Evolutionary conservation across 2,888 invertebrate genomes (phyloP), one percentile per base, ranked within the genome.

Genomic region (Achlya flavicornis): DNA sequence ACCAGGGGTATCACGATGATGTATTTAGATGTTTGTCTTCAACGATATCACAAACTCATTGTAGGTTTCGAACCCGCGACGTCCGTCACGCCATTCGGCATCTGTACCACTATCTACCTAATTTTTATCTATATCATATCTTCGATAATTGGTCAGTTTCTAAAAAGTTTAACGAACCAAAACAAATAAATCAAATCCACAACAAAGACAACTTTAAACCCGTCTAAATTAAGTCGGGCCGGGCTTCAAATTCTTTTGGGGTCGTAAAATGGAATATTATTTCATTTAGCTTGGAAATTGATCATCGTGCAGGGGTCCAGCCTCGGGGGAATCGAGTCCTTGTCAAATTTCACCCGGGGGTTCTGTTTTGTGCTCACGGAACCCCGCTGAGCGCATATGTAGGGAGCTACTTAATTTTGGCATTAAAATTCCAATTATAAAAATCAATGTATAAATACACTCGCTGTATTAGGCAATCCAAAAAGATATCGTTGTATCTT

Each of bases 261-360:
- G 83, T 83, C 76, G 78, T 79, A 80, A 83, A 85, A 86, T 81
- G 84, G 80, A 85, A 87, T 88, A 88, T 89, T 87, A 89, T 88
- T 87, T 81, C 83, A 83, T 86, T 86, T 85, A 82, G 86, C 78
- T 80, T 86, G 79, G 85, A 87, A 88, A 90, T 88, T 89, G 86
- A 89, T 91, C 87, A 85, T 81, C 80, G 76, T 79, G 81, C 78
- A 71, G 72, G 80, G 83, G 78, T 73, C 76, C 64, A 71, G 75
- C 76, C 81, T 84, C 84, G 63, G 71, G 88, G 89, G 88, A 86
- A 78, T 83, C 75, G 75, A 78, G 80, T 82, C 81, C 83, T 83
- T 85, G 84, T 86, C 84, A 83, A 83, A 83, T 83, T 85, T 82
- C 72, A 73, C 75, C 74, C 65, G 70, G 77, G 62, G 80, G 80